Base-by-base conservation (phyloP, 2,797 vertebrate genomes). In the Scleropages formosus region DNA sequence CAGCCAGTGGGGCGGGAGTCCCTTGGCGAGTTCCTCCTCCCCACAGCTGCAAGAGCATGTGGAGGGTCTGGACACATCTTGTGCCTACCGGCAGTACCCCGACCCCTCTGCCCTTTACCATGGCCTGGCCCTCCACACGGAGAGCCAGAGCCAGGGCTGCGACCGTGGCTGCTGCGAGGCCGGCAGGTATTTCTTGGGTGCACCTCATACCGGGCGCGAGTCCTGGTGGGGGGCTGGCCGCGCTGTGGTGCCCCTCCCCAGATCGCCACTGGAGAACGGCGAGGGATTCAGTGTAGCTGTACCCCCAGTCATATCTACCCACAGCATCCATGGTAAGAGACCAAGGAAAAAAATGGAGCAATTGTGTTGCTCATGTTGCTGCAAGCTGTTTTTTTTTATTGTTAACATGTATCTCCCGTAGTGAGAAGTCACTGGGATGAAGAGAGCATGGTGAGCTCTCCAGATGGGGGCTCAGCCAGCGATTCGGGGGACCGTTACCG, bases 1-100 rank as follows among this genome's bases (percentile, higher is more conserved):
- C 78, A 98, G 96, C 86, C 96, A 96, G 76, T 97, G 96, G 96
- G 96, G 96, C 6, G 95, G 95, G 68, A 98, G 96, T 68, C 96
- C 96, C 0, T 83, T 97, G 83, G 96, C 95, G 0, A 95, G 97
- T 46, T 89, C 94, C 0, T 92, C 95, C 66, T 98, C 96, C 74
- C 96, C 96, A 12, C 95, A 96, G 88, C 91, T 96, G n/a, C 78
- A 96, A 90, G 96, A 97, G 76, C 83, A 94, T 0, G 24, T 75
- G 0, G 95, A 96, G 75, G 89, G 94, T 3, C 69, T 88, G 0
- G 95, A 97, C 0, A 85, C 91, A 0, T 94, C 95, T 6, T 97
- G 95, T 63, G 94, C 94, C 86, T 98, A 97, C 82, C 87, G 95
- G 53, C 92, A 95, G 78, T 94, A 96, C 81, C 91, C 95, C 0